Conservation (phyloP, 2,797 vertebrate genomes). For the Aselliscus stoliczkanus region DNA sequence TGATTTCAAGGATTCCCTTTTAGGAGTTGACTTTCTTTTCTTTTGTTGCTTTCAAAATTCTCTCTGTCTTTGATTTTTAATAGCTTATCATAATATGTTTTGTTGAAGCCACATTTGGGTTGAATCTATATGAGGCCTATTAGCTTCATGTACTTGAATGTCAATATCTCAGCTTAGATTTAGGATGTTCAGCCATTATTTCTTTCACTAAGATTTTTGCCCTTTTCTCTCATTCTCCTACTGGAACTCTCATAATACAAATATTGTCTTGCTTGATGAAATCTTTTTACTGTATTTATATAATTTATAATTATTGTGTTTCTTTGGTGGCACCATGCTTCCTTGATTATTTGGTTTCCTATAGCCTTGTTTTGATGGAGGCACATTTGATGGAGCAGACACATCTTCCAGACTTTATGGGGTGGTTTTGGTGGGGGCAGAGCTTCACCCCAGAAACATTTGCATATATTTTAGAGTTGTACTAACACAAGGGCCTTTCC, state of each 20-base stretch:
- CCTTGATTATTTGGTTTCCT: background rate
- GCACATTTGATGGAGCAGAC: background rate
- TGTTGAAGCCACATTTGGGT: background rate
- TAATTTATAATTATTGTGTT: background rate
- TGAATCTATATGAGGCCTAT: background rate
- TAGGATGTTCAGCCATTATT: background rate
- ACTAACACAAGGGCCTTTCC: background rate
- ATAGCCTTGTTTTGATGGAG: background rate
- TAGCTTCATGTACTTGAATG: background rate
- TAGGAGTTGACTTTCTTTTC: background rate
- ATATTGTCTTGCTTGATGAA: background rate
- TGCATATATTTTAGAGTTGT: background rate
- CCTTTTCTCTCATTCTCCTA: background rate
- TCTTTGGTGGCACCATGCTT: background rate
- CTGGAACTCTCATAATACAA: background rate
- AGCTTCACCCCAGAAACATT: background rate
- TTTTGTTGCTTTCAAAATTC: background rate
- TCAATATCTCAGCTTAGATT: background rate
- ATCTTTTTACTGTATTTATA: background rate
- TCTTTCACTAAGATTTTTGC: background rate
- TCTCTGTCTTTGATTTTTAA: background rate
- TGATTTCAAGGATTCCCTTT: background rate
- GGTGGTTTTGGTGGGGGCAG: background rate
- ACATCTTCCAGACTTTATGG: background rate
- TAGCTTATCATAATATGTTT: background rate